A percentile compares a stretch with the other conserved stretches of the same genome.
Conservation (phyloP, 2,113 vertebrate genomes). For the Monopterus albus region DNA sequence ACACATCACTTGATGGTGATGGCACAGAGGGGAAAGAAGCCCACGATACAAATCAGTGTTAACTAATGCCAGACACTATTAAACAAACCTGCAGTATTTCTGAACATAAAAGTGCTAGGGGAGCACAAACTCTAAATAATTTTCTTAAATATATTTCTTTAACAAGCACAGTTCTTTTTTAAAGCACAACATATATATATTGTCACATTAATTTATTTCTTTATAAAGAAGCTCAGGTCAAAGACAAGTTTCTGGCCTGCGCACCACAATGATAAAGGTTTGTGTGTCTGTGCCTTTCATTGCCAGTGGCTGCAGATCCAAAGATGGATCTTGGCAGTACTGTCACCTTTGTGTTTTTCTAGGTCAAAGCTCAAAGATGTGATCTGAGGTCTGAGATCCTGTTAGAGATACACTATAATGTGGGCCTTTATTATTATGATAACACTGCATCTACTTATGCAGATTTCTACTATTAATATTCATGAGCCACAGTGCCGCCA, state of each 20-base stretch:
- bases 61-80: too few relatives aligned
- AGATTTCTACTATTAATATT: constrained; percentile 70
- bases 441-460: constrained; percentile 75
- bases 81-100: too few relatives aligned
- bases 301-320: constrained; percentile 32
- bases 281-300: background rate
- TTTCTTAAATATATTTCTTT: too few relatives aligned
- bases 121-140: too few relatives aligned
- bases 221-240: constrained; percentile 6
- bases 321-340: constrained; percentile 1
- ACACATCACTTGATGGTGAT: background rate
- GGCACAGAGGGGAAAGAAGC: background rate
- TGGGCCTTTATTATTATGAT: constrained; percentile 72
- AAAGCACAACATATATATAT: background rate
- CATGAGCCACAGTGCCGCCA: constrained; percentile 68
- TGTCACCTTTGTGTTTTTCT: constrained; percentile 65
- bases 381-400: constrained; percentile 57
- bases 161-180: too few relatives aligned
- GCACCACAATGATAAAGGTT: constrained; percentile 20
- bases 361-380: constrained; percentile 58
- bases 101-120: too few relatives aligned
- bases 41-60: too few relatives aligned
- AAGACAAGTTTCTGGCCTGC: constrained; percentile 8
- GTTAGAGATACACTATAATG: constrained; percentile 58
- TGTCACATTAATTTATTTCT: constrained; percentile 8